Base-by-base conservation (phyloP, 1,140 invertebrate genomes). In the Epicauta chinensis region DNA sequence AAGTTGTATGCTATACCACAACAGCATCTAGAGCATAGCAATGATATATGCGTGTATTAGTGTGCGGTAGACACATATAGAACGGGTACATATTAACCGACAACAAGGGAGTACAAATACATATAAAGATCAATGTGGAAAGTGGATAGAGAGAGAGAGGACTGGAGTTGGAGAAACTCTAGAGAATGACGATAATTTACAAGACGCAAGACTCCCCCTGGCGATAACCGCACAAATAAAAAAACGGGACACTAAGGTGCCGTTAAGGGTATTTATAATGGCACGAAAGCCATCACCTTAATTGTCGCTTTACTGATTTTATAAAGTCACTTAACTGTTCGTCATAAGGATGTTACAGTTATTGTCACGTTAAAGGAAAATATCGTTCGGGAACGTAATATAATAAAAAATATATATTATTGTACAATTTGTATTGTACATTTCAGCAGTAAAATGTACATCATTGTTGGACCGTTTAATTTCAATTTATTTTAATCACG, bases 271-370 rank as follows among this genome's bases (percentile, higher is more conserved):
- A 37, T 23, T 37, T 37, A 47, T 47, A 47, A 47, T 47, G 45
- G 45, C 45, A 36, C 45, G 30, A 38, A 38, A 34, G 45, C 45
- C 38, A 47, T 47, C 45, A 47, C 34, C 38, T 47, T 47, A 47
- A 47, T 47, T 47, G 45, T 37, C 38, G 35, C 37, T 47, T 47
- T 47, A 47, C 45, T 47, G 45, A 47, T 47, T 47, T 47, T 47
- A 38, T 47, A 47, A 47, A 47, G 34, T 47, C 45, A 23, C 35
- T 23, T 47, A 47, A 47, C 32, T 34, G 38, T 47, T 38, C 37
- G 45, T 47, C 45, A 47, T 47, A 47, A 47, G 45, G 38, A 47
- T 47, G 14, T 47, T 38, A 23, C 16, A 38, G 35, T 13, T 16
- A 38, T 17, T 16, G 35, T 37, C 12, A 37, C 45, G 34, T 47